Percentiles rank a stretch among this genome's conserved stretches.
Evolutionary conservation across 53 echinoderm and acorn worm species (phyloP).

Genomic region (Luidia sarsii): DNA sequence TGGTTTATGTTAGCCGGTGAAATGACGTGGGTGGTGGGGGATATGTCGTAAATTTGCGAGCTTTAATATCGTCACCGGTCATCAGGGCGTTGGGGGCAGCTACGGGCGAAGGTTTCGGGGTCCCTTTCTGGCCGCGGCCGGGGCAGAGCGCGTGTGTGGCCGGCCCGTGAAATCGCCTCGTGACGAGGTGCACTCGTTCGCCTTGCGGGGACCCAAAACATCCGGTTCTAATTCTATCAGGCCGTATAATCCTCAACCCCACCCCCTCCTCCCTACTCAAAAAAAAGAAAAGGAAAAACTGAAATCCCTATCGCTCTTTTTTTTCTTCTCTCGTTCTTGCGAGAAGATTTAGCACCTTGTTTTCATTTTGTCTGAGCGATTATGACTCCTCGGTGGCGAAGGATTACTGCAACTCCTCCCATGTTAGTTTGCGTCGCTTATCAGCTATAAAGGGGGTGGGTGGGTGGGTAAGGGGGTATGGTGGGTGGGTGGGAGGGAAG

Average conservation of each 20-base stretch:
- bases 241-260: no score
- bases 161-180: not conserved
- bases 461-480: no score
- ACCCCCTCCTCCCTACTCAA: no score
- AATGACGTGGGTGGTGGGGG: no score
- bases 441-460: no score
- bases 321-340: no score
- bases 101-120: no score
- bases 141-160: slow-evolving; percentile 36
- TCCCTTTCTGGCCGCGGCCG: not conserved
- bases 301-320: slow-evolving; percentile 17
- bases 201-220: no score
- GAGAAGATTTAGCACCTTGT: slow-evolving; percentile 37
- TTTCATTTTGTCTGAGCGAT: slow-evolving; percentile 5
- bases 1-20: slow-evolving; percentile 42
- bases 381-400: slow-evolving; percentile 21
- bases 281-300: no score
- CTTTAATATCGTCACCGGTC: slow-evolving; percentile 1
- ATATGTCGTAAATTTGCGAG: slow-evolving; percentile 31
- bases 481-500: no score
- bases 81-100: not conserved
- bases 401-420: no score
- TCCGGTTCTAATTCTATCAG: slow-evolving; percentile 44
- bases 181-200: not conserved
- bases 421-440: no score